A percentile compares a stretch with the other conserved stretches of the same genome.
These are phyloP conservation scores for Nerophis ophidion DNA, from an alignment of 2,113 vertebrate genomes.

Conservation along the genomic window DNA sequence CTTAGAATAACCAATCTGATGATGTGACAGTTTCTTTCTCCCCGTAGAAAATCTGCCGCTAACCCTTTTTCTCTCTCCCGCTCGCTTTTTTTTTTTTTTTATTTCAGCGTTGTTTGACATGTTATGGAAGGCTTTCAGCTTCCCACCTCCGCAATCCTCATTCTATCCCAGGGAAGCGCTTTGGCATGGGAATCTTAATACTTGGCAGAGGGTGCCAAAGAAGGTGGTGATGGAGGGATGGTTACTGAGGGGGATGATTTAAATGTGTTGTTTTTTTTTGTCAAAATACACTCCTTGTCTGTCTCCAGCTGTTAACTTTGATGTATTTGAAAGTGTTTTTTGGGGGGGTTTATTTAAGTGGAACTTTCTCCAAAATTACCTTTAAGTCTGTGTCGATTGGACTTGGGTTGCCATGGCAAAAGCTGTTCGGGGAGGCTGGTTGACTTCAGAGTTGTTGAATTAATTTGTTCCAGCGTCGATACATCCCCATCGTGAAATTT, in stretches of 20 bases:
- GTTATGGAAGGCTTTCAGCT: slow-evolving; percentile 73
- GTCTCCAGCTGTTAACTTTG: slow-evolving; percentile 38
- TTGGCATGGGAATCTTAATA: slow-evolving; percentile 68
- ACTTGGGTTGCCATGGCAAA: no score
- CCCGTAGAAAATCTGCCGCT: slow-evolving; percentile 69
- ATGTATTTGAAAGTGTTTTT: slow-evolving; percentile 13
- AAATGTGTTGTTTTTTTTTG: slow-evolving; percentile 38
- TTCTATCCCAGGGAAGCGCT: slow-evolving; percentile 68
- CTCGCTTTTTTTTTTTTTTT: slow-evolving; percentile 42
- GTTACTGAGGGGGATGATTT: slow-evolving; percentile 23
- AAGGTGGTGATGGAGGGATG: slow-evolving; percentile 44
- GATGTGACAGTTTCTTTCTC: slow-evolving; percentile 74
- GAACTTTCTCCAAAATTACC: slow-evolving; percentile 26
- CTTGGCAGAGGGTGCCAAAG: slow-evolving; percentile 63
- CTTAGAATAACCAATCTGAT: slow-evolving; percentile 75
- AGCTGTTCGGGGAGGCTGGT: no score
- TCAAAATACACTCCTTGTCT: slow-evolving; percentile 40
- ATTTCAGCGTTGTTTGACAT: slow-evolving; percentile 72
- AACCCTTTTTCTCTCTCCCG: slow-evolving; percentile 61
- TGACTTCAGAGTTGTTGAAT: no score
- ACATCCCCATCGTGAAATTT: no score
- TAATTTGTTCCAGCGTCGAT: no score
- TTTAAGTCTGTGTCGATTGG: neutral
- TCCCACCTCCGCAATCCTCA: slow-evolving; percentile 70
- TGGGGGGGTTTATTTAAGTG: neutral